A percentile compares a stretch with the other conserved stretches of the same genome.
These are phyloP conservation scores for Vespertilio murinus DNA, from an alignment of 2,797 vertebrate genomes.

Conservation along the genomic window DNA sequence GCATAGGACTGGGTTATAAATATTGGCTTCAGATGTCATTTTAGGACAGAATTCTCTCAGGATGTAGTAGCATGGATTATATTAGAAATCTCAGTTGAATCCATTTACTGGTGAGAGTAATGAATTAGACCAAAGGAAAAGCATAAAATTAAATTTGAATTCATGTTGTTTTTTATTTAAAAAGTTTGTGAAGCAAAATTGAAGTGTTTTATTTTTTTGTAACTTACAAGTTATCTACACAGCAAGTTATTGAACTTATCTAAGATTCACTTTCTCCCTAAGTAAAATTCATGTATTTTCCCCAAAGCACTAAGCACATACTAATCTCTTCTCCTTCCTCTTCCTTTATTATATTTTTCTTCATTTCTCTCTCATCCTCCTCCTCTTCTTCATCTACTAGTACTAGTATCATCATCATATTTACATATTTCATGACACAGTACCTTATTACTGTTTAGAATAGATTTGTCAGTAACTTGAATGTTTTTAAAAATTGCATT, in stretches of 20 bases:
- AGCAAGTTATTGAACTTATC: background rate
- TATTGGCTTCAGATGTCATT: conserved; percentile 77
- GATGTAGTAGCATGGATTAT: conserved; percentile 62
- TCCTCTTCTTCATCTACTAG: background rate
- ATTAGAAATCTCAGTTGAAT: conserved; percentile 52
- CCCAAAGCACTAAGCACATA: background rate
- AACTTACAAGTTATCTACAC: background rate
- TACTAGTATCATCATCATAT: background rate
- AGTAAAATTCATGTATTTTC: background rate
- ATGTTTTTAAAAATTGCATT: background rate
- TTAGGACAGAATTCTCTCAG: conserved; percentile 70
- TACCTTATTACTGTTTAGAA: background rate
- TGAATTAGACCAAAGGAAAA: conserved; percentile 52
- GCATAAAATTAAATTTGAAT: conserved; percentile 46
- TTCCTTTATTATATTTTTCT: background rate
- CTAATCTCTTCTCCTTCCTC: background rate
- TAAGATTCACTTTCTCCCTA: background rate
- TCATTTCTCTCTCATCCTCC: background rate
- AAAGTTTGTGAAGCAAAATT: background rate
- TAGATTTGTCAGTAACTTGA: background rate
- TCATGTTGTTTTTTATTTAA: conserved; percentile 35
- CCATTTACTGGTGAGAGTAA: conserved; percentile 56
- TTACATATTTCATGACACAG: background rate
- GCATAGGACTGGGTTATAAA: conserved; percentile 71
- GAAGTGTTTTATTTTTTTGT: background rate